Percentiles rank a stretch among this genome's conserved stretches.
Evolutionary conservation across 2,888 invertebrate species (phyloP).

Genomic region (Drosophila lacicola): DNA sequence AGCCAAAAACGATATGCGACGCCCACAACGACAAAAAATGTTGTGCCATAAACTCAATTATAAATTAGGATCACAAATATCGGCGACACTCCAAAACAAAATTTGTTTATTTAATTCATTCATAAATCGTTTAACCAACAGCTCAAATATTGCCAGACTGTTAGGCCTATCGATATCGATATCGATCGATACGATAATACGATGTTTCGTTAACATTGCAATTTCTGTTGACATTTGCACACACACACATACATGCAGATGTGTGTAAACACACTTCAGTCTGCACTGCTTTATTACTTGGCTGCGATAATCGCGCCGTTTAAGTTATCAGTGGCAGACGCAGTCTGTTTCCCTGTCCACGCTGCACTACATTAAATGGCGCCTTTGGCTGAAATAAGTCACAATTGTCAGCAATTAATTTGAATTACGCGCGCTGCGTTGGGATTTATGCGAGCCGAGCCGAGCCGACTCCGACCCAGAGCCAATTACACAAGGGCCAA

Average conservation of each 20-base stretch:
- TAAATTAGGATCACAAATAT: conserved; percentile 18
- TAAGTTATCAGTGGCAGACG: conserved; percentile 32
- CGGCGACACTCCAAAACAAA: conserved; percentile 12
- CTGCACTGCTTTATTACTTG: conserved; percentile 8
- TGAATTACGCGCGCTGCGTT: conserved; percentile 70
- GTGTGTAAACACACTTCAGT: too few relatives aligned
- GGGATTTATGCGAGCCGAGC: conserved; percentile 69
- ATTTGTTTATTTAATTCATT: conserved; percentile 29
- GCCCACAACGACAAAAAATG: conserved; percentile 35
- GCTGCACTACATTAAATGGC: conserved; percentile 67
- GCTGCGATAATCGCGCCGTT: conserved; percentile 30
- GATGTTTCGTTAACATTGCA: too few relatives aligned
- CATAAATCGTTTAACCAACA: conserved; percentile 1
- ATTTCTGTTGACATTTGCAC: background rate
- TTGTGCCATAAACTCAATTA: conserved; percentile 45
- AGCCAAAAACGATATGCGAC: conserved; percentile 51
- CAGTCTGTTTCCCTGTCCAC: conserved; percentile 13
- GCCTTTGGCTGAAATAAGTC: conserved; percentile 74
- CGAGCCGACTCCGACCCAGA: conserved; percentile 45
- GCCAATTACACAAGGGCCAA: conserved; percentile 71
- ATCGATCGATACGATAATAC: background rate
- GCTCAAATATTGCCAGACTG: background rate
- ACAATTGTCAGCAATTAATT: conserved; percentile 81
- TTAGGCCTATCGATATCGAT: background rate
- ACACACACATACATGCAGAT: background rate